These are phyloP conservation scores for Orthosia gracilis DNA, from an alignment of 2,888 invertebrate genomes.

Conservation along the genomic window DNA sequence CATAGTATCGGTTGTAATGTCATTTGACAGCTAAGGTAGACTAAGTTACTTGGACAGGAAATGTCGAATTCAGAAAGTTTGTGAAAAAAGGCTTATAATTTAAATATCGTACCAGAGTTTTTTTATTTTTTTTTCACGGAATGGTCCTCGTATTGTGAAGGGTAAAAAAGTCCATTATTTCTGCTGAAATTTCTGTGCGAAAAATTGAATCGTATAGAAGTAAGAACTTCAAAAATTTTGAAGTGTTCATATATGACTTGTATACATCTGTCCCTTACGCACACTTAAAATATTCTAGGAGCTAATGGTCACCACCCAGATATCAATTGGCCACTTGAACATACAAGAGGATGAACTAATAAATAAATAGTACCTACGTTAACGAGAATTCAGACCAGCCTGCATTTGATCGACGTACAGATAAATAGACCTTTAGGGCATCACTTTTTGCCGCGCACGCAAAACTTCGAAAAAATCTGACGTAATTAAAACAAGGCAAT, in stretches of 20 bases:
- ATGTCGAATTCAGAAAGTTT: neutral
- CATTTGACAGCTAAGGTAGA: neutral
- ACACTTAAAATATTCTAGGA: no score
- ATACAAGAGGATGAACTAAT: no score
- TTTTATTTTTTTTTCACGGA: neutral
- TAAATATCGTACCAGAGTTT: no score
- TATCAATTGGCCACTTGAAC: no score
- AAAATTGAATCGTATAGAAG: no score
- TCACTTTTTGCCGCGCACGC: constrained; percentile 31
- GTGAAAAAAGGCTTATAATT: neutral
- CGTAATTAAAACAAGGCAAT: constrained; percentile 72
- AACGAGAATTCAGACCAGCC: constrained; percentile 15
- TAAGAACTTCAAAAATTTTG: no score
- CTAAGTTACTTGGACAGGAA: neutral
- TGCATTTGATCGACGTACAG: constrained; percentile 46
- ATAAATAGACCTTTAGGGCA: constrained; percentile 44
- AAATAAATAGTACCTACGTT: neutral
- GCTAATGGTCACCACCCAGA: no score
- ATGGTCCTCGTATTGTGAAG: neutral
- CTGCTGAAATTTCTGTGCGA: no score
- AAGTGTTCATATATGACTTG: no score
- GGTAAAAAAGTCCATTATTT: no score
- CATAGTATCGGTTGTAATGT: neutral
- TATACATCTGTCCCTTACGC: no score
- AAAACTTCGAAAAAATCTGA: constrained; percentile 52